Conservation (phyloP, 1,140 invertebrate species). For the Brevipalpus yothersi region DNA sequence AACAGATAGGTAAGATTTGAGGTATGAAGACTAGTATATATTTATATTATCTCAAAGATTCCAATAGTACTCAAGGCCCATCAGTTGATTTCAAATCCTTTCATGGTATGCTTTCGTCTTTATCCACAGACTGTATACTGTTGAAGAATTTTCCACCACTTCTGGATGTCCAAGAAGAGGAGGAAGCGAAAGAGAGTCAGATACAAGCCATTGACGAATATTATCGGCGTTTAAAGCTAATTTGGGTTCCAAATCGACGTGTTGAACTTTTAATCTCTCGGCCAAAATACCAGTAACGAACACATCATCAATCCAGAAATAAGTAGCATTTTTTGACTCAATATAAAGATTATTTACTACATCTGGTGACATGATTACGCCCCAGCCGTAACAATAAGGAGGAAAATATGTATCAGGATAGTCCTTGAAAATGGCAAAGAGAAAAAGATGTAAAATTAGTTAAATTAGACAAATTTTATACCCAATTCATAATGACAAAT, state of each 20-base stretch:
- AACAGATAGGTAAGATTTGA: no score
- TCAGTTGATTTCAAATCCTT: no score
- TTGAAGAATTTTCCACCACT: constrained; percentile 1
- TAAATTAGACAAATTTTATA: constrained; percentile 15
- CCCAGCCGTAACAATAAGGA: constrained; percentile 23
- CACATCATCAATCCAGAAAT: constrained; percentile 68
- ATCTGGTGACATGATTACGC: constrained; percentile 19
- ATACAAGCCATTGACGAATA: constrained; percentile 10
- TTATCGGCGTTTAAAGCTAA: constrained; percentile 7
- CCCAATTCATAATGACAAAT: not conserved
- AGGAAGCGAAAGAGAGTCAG: constrained; percentile 5
- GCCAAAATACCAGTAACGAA: constrained; percentile 47
- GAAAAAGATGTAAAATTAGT: constrained; percentile 1
- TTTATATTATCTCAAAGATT: no score
- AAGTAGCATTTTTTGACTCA: constrained; percentile 18
- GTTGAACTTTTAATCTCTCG: constrained; percentile 27
- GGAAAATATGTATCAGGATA: constrained; percentile 20
- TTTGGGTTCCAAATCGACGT: constrained; percentile 27
- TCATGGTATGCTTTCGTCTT: constrained; percentile 14
- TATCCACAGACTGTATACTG: constrained; percentile 14
- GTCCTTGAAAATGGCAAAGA: constrained; percentile 11
- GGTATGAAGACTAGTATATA: no score
- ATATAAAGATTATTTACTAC: constrained; percentile 17
- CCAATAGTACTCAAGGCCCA: no score
- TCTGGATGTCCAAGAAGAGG: constrained; percentile 14